A percentile compares a stretch with the other conserved stretches of the same genome.
phyloP scores from a whole-genome alignment of 2,888 invertebrate species.

The Drosophila nr. fundita region DNA sequence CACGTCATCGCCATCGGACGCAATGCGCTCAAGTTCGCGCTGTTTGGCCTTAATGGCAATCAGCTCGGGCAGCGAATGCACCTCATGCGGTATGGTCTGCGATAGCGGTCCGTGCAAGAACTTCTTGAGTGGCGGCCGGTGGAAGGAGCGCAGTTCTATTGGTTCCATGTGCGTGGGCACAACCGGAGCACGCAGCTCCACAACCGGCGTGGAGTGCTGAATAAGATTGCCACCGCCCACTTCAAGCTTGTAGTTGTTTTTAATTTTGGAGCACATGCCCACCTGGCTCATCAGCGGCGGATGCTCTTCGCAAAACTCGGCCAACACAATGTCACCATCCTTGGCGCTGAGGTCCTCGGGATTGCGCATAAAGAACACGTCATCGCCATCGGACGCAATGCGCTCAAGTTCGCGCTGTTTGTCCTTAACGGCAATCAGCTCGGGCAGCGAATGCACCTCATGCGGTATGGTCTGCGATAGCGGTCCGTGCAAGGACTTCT shows the following conservation, averaged over 20 bases:
- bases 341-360: constrained; percentile 96
- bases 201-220: constrained; percentile 98
- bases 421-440: constrained; percentile 96
- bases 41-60: constrained; percentile 97
- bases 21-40: constrained; percentile 96
- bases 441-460: constrained; percentile 92
- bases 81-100: constrained; percentile 90
- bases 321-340: constrained; percentile 95
- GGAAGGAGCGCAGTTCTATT: constrained; percentile 94
- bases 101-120: constrained; percentile 93
- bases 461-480: constrained; percentile 91
- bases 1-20: constrained; percentile 99
- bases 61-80: constrained; percentile 93
- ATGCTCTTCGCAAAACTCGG: constrained; percentile 99
- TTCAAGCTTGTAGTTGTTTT: constrained; percentile 99
- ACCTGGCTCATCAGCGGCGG: constrained; percentile 98
- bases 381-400: constrained; percentile 98
- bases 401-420: constrained; percentile 96
- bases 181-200: constrained; percentile 96
- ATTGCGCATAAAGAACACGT: constrained; percentile 99
- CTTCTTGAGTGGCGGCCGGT: constrained; percentile 94
- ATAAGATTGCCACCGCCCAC: constrained; percentile 96
- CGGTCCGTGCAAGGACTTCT: constrained; percentile 93
- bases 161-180: constrained; percentile 96
- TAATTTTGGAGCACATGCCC: constrained; percentile 99